Percentiles rank a stretch among this genome's conserved stretches.
These are phyloP conservation scores for Drosophila repletoides DNA, from an alignment of 1,140 invertebrate genomes.

Conservation along the genomic window DNA sequence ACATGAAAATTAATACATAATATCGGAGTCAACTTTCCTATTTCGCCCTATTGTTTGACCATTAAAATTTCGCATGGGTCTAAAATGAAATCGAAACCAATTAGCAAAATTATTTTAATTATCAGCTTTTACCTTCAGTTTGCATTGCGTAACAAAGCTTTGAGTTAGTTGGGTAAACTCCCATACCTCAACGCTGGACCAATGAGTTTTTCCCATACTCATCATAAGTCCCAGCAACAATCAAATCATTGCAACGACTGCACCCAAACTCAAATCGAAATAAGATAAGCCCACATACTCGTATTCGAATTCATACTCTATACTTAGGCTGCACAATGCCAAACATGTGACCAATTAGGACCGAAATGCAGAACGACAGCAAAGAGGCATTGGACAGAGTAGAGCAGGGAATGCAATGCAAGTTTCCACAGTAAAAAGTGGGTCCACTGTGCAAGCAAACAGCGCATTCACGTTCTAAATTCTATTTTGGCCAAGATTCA, in stretches of 20 bases:
- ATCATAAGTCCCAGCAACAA: conserved; percentile 9
- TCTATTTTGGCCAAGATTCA: too few relatives aligned
- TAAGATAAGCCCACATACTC: conserved; percentile 16
- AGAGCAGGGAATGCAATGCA: conserved; percentile 6
- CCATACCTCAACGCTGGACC: background rate
- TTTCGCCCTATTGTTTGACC: too few relatives aligned
- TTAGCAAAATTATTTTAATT: conserved; percentile 9
- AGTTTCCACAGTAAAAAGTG: conserved; percentile 12
- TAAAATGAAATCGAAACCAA: background rate
- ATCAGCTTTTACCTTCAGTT: background rate
- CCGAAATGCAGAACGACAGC: conserved; percentile 17
- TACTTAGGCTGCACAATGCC: conserved; percentile 18
- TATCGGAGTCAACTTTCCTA: too few relatives aligned
- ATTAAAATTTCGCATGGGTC: too few relatives aligned
- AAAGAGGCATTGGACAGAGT: background rate
- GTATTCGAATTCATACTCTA: background rate
- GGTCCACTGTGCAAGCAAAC: conserved; percentile 23
- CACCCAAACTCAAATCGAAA: conserved; percentile 1
- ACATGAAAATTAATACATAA: too few relatives aligned
- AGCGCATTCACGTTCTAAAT: too few relatives aligned
- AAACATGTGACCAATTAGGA: conserved; percentile 51
- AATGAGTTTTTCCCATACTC: background rate
- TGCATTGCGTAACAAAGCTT: background rate
- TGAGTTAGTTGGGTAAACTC: background rate
- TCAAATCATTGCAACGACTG: conserved; percentile 21